phyloP scores from a whole-genome alignment of 2,888 invertebrate genomes.

The Callyntrura sp. region DNA sequence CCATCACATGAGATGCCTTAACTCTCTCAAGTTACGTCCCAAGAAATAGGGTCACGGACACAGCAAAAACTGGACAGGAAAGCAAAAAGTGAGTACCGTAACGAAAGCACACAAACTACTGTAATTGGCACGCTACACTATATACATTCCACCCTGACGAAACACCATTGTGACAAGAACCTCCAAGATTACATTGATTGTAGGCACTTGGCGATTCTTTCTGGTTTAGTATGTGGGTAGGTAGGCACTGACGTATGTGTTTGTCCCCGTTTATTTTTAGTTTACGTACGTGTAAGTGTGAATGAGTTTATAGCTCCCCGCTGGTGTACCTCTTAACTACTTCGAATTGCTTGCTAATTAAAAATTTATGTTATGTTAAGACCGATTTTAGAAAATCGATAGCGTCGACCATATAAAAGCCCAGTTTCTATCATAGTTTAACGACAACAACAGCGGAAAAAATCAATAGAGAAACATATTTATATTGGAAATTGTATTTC shows the following conservation, averaged over 20 bases:
- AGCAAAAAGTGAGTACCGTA: background rate
- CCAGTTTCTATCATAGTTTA: background rate
- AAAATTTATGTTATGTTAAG: background rate
- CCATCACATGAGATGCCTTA: constrained; percentile 1
- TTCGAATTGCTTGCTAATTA: background rate
- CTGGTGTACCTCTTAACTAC: no score
- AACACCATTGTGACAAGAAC: background rate
- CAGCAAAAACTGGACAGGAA: constrained; percentile 11
- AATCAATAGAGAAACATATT: constrained; percentile 9
- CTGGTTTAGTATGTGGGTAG: background rate
- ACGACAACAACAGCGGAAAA: background rate
- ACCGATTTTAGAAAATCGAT: background rate
- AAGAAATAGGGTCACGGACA: constrained; percentile 10
- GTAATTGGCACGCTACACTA: background rate
- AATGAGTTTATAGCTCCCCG: no score
- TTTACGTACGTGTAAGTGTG: no score
- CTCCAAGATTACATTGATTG: background rate
- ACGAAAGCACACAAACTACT: background rate
- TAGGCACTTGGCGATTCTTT: background rate
- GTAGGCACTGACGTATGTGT: no score
- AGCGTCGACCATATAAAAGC: background rate
- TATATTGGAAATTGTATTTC: background rate
- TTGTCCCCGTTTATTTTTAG: no score
- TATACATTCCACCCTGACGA: background rate
- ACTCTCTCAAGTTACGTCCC: background rate